phyloP scores from a whole-genome alignment of 2,888 invertebrate species.

The Mycogona germanica region DNA sequence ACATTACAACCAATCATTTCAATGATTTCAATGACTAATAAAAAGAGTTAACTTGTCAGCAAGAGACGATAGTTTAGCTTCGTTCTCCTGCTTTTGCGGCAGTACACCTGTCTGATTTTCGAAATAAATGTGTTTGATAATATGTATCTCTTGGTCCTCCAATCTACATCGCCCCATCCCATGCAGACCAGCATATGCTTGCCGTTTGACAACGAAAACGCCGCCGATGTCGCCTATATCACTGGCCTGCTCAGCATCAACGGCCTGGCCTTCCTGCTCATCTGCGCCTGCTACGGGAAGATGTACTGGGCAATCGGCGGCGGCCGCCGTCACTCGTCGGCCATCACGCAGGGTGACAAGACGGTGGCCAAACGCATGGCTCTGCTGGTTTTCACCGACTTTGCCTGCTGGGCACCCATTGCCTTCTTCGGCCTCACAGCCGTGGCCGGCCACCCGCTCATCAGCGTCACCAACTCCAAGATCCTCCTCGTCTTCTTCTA shows the following conservation, averaged over 20 bases:
- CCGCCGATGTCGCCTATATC: slow-evolving; percentile 59
- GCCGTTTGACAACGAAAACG: slow-evolving; percentile 64
- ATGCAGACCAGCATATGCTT: slow-evolving; percentile 80
- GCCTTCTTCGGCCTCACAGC: slow-evolving; percentile 81
- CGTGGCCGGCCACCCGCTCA: slow-evolving; percentile 65
- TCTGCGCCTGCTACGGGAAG: slow-evolving; percentile 71
- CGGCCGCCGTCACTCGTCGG: slow-evolving; percentile 43
- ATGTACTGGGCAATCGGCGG: slow-evolving; percentile 69
- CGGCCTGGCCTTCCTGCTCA: slow-evolving; percentile 66
- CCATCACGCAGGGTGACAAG: slow-evolving; percentile 46
- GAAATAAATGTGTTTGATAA: no score
- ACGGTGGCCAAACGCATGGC: slow-evolving; percentile 83
- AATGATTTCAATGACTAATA: no score
- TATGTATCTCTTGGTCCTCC: no score
- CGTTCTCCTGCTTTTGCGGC: no score
- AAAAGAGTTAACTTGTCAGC: no score
- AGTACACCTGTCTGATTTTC: no score
- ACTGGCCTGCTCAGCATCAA: slow-evolving; percentile 59
- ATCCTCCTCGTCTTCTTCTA: slow-evolving; percentile 78
- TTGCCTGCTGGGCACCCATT: slow-evolving; percentile 56
- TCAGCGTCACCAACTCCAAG: slow-evolving; percentile 53
- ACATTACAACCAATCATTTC: no score
- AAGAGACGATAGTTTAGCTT: no score
- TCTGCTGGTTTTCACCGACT: slow-evolving; percentile 67
- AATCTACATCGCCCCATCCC: no score